Base-by-base conservation (phyloP, 2,797 vertebrate species). In the Diglossa cyanea region DNA sequence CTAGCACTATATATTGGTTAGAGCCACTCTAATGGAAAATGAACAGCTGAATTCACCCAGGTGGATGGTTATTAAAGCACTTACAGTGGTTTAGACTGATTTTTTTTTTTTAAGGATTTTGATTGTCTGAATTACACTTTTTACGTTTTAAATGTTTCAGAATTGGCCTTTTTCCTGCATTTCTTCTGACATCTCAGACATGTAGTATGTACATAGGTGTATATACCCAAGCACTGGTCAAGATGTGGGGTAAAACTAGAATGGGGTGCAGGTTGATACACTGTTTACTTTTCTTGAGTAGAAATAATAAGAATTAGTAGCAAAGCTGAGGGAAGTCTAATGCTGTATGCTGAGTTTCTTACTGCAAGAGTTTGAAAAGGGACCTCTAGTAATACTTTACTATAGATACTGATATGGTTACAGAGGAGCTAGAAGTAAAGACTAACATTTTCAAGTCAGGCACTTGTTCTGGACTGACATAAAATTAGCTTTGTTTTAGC, bases 121-220 rank as follows among this genome's bases (percentile, higher is more conserved):
- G 28, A 39, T 94, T 70, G 17, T 86, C 65, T 86, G 70, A 86
- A 88, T 92, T 82, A 68, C 9, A 31, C n/a, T 86, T 68, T 90
- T 95, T 94, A 90, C 57, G 78, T 53, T 86, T 92, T 35, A 89
- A 84, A 28, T 88, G 37, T 70, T 95, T 90, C 70, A 73, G 78
- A 94, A 82, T 70, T 44, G n/a, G 14, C 82, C 28, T 90, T 91
- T 95, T 88, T 66, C 55, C 54, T 91, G 25, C 66, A 11, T 40
- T 88, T 91, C 26, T 86, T 79, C 45, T 90, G 60, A 50, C 58
- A 60, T 73, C 62, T 87, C 71, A 51, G 74, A 53, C 63, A 71
- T 75, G 51, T 58, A 80, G 39, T 60, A 55, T 94, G 92, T 93
- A 92, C 42, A 78, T 91, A 94, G 53, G 16, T 96, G 87, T 94